phyloP scores from a whole-genome alignment of 37 sponge, comb jelly and placozoan genomes.

The Ianthella basta region DNA sequence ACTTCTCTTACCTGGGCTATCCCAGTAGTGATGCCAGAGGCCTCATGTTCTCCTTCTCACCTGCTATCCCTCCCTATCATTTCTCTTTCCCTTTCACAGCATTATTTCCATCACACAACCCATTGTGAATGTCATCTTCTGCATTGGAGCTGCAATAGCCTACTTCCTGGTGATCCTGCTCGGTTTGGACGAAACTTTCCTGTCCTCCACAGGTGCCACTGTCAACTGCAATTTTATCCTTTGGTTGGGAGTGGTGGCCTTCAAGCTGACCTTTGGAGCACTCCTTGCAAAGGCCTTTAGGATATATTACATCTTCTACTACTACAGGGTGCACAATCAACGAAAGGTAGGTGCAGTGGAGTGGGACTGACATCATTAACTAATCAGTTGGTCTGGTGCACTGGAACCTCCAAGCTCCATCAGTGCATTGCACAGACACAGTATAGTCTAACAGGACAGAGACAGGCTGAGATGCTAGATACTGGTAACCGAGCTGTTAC shows the following conservation, averaged over 20 bases:
- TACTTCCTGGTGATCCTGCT: slow-evolving; percentile 15
- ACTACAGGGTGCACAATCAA: background rate
- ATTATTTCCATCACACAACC: slow-evolving; percentile 8
- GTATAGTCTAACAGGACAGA: no score
- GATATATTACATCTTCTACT: slow-evolving; percentile 19
- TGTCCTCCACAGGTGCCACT: background rate
- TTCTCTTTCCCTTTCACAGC: background rate
- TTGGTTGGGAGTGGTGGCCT: slow-evolving; percentile 24
- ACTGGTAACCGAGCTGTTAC: no score
- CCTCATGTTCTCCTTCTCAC: no score
- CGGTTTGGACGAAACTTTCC: slow-evolving; percentile 23
- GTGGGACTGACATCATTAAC: background rate
- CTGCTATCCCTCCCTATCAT: no score
- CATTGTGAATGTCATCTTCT: slow-evolving; percentile 1
- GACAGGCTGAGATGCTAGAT: no score
- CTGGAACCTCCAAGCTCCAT: background rate
- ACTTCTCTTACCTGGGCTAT: no score
- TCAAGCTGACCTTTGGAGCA: slow-evolving; percentile 22
- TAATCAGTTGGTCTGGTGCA: background rate
- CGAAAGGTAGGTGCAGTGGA: background rate
- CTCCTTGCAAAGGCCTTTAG: slow-evolving; percentile 25
- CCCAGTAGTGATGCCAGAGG: no score
- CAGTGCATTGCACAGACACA: background rate
- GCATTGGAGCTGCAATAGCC: slow-evolving; percentile 11
- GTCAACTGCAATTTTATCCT: background rate